Evolutionary conservation across 2,888 invertebrate genomes (phyloP).

Genomic region (Campoplex capitator): DNA sequence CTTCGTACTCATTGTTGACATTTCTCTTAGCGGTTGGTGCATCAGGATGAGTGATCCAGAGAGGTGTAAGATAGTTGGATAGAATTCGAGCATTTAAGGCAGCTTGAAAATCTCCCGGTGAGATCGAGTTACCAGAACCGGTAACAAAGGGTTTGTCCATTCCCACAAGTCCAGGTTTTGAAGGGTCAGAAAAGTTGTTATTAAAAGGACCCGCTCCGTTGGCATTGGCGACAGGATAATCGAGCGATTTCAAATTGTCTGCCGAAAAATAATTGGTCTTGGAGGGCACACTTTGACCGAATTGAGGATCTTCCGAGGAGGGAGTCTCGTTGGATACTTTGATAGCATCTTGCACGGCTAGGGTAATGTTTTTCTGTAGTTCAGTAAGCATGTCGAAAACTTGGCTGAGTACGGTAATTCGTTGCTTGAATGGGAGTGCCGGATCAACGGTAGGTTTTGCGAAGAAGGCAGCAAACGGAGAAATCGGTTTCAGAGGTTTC

Average conservation of each 20-base stretch:
- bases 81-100: conserved; percentile 64
- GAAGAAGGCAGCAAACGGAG: conserved; percentile 75
- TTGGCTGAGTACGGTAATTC: conserved; percentile 79
- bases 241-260: neutral
- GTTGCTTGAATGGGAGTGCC: conserved; percentile 79
- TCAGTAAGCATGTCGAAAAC: conserved; percentile 82
- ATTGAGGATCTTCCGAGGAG: neutral
- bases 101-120: conserved; percentile 34
- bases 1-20: conserved; percentile 64
- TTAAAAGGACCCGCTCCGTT: conserved; percentile 66
- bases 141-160: conserved; percentile 58
- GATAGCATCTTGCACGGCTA: conserved; percentile 72
- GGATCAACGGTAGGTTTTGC: conserved; percentile 75
- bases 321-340: conserved; percentile 57
- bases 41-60: conserved; percentile 74
- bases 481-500: conserved; percentile 66
- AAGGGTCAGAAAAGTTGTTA: conserved; percentile 77
- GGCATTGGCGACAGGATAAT: neutral
- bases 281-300: neutral
- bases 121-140: conserved; percentile 2
- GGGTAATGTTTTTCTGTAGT: conserved; percentile 79
- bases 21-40: conserved; percentile 71
- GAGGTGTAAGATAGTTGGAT: conserved; percentile 71
- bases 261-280: conserved; percentile 1
- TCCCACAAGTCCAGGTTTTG: conserved; percentile 75